Evolutionary conservation across 2,113 vertebrate genomes (phyloP).

Genomic region (Pelodiscus sinensis): DNA sequence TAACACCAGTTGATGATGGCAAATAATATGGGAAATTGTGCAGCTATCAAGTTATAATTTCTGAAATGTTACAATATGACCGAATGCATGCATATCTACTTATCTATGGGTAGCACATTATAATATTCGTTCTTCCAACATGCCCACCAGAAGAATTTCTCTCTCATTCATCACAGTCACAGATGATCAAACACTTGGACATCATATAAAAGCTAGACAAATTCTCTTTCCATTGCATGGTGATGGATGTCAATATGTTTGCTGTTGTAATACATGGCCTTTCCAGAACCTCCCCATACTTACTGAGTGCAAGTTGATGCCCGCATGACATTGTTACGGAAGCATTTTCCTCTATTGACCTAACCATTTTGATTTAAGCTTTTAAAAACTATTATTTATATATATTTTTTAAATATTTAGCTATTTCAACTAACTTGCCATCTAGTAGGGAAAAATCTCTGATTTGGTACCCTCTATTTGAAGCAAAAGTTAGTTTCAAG

Average conservation of each 20-base stretch:
- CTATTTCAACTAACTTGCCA: not conserved
- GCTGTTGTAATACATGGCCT: not conserved
- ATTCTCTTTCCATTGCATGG: not conserved
- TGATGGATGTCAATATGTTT: not conserved
- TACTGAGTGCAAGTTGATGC: not conserved
- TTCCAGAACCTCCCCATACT: not conserved
- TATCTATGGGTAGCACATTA: slow-evolving; percentile 15
- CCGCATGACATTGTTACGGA: not conserved
- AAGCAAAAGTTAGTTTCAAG: not conserved
- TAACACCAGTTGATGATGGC: slow-evolving; percentile 12
- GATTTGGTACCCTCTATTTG: not conserved
- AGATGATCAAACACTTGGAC: not conserved
- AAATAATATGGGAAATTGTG: not conserved
- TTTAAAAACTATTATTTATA: not conserved
- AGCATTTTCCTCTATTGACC: not conserved
- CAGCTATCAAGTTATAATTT: not conserved
- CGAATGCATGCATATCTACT: slow-evolving; percentile 26
- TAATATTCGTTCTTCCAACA: not conserved
- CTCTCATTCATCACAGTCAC: not conserved
- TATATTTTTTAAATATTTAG: not conserved
- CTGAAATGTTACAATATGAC: slow-evolving; percentile 39
- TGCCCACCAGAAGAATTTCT: not conserved
- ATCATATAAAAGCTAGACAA: not conserved
- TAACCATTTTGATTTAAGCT: not conserved
- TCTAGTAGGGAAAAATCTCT: not conserved